phyloP scores from a whole-genome alignment of 2,888 invertebrate genomes.

The Ectemnius lituratus region DNA sequence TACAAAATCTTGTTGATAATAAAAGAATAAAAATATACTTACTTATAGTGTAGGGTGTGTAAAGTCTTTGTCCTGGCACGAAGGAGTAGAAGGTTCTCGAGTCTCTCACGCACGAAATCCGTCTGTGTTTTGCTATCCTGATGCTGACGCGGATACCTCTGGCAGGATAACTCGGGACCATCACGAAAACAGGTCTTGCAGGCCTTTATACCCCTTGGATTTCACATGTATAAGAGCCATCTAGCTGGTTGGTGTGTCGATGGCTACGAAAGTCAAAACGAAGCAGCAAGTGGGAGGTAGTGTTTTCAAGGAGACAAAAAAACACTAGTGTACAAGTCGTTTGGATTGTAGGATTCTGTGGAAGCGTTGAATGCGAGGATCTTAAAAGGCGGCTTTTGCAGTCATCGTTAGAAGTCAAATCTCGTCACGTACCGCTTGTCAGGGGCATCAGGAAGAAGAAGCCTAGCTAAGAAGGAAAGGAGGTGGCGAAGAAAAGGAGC shows the following conservation, averaged over 20 bases:
- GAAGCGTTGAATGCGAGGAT: slow-evolving; percentile 3
- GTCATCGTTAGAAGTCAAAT: slow-evolving; percentile 18
- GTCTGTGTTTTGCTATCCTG: slow-evolving; percentile 45
- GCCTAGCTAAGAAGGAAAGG: not conserved
- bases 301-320: slow-evolving; percentile 9
- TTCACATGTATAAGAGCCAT: slow-evolving; percentile 36
- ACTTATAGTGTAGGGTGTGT: no score
- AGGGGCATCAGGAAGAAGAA: slow-evolving; percentile 23
- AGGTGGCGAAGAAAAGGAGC: no score
- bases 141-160: slow-evolving; percentile 30
- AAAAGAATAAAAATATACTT: no score
- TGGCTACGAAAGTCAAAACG: slow-evolving; percentile 21
- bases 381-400: slow-evolving; percentile 19
- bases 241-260: slow-evolving; percentile 26
- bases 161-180: slow-evolving; percentile 52
- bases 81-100: slow-evolving; percentile 7
- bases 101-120: slow-evolving; percentile 44
- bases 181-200: slow-evolving; percentile 61
- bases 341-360: not conserved
- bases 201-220: slow-evolving; percentile 53
- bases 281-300: slow-evolving; percentile 31
- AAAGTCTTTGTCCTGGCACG: no score
- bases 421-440: slow-evolving; percentile 40
- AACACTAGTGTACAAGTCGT: not conserved
- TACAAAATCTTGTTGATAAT: no score